phyloP scores from a whole-genome alignment of 2,113 vertebrate genomes.

The Nothobranchius furzeri region DNA sequence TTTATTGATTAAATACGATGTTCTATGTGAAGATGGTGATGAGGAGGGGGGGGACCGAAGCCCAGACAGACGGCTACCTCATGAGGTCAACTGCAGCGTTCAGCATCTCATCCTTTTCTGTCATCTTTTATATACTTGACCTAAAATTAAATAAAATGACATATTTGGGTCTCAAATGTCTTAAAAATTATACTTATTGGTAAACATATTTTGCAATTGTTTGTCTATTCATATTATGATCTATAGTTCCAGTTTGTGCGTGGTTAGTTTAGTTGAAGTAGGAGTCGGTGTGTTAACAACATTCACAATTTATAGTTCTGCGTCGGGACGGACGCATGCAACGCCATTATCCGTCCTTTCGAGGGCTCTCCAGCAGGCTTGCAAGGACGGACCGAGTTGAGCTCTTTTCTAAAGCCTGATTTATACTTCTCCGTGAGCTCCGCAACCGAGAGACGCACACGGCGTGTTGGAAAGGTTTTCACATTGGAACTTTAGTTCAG shows the following conservation, averaged over 20 bases:
- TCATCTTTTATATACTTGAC: conserved; percentile 26
- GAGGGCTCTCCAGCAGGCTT: too few relatives aligned
- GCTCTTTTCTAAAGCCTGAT: too few relatives aligned
- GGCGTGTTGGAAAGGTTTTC: too few relatives aligned
- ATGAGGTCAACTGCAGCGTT: conserved; percentile 45
- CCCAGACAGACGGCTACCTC: conserved; percentile 49
- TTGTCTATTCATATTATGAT: conserved; percentile 11
- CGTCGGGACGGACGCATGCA: too few relatives aligned
- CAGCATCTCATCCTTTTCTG: conserved; percentile 39
- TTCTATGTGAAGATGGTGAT: conserved; percentile 33
- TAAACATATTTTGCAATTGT: neutral
- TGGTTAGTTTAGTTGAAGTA: conserved; percentile 22
- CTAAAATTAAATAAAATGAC: conserved; percentile 3
- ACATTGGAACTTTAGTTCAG: too few relatives aligned
- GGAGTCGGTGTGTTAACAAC: conserved; percentile 13
- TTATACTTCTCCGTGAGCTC: too few relatives aligned
- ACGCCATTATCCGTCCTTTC: too few relatives aligned
- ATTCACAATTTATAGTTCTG: neutral
- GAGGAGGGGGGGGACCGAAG: neutral
- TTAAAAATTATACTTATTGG: neutral
- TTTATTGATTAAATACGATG: neutral
- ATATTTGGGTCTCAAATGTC: conserved; percentile 6
- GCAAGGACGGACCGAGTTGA: too few relatives aligned
- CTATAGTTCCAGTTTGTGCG: conserved; percentile 6
- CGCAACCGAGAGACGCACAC: too few relatives aligned